Evolutionary conservation across 2,888 invertebrate genomes (phyloP), one percentile per base, ranked within the genome.

Genomic region (Petrolisthes manimaculis): DNA sequence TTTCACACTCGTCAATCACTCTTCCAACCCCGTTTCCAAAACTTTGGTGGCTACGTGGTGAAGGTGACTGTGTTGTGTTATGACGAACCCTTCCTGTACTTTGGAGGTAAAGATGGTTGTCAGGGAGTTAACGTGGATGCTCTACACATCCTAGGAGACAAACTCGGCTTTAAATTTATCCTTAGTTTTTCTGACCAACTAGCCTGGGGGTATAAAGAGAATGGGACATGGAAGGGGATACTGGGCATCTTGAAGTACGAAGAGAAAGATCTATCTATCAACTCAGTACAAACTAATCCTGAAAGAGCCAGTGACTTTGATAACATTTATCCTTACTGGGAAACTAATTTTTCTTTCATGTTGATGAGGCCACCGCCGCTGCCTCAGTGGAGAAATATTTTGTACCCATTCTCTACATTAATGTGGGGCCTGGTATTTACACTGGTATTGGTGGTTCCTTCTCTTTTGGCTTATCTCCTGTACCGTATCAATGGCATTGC

Each of bases 391-490:
- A 71, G 21, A 21, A 71, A 71, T n/a, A n/a, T 71, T n/a, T 21
- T 71, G 71, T 71, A 71, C 71, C 71, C 71, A 71, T 71, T 71
- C n/a, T 71, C 71, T 6, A n/a, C 21, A 21, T n/a, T 71, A 6
- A n/a, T 71, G 71, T 71, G 71, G 71, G 71, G 71, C 12, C 71
- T 71, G 14, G n/a, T 71, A 21, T 61, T 61, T 61, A 18, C 18
- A 18, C 61, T 18, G 12, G 18, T 61, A 18, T 9, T 61, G 61
- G 12, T 61, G 9, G 61, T 61, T 61, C 12, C 61, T 18, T 61
- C 9, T 61, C 18, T 18, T 18, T 18, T 61, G 61, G 61, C 61
- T 61, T 18, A 14, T 18, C 61, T 61, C 12, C 61, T 61, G 61
- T 3, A 61, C 61, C 3, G 18, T 3, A 9, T 14, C 12, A 61